Conservation (phyloP, 2,113 vertebrate species). For the Dicerorhinus sumatrensis region DNA sequence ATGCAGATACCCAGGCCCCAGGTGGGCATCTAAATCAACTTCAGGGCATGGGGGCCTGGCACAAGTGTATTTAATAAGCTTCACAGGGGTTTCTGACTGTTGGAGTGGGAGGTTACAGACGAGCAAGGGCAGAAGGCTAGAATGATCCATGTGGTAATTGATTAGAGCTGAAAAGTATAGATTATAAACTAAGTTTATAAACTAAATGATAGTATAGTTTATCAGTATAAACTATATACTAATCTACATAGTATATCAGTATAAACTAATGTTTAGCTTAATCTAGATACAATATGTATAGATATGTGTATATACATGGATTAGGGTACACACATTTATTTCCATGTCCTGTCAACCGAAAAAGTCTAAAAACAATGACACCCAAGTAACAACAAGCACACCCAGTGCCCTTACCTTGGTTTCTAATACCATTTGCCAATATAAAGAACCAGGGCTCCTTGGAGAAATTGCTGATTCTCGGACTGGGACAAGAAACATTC, state of each 20-base stretch:
- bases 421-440: not conserved
- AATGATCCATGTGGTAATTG: not conserved
- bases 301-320: not conserved
- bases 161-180: not conserved
- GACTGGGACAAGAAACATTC: not conserved
- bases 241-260: not conserved
- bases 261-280: not conserved
- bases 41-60: not conserved
- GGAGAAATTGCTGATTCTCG: not conserved
- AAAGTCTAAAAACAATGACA: not conserved
- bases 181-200: conserved; percentile 7
- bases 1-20: not conserved
- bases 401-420: not conserved
- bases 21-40: not conserved
- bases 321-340: not conserved
- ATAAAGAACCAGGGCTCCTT: not conserved
- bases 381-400: not conserved
- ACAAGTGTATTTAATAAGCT: not conserved
- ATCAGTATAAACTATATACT: not conserved
- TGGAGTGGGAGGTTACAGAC: not conserved
- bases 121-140: not conserved
- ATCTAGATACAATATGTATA: not conserved
- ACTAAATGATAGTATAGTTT: not conserved
- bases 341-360: not conserved
- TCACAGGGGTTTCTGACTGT: not conserved